Evolutionary conservation across 2,797 vertebrate genomes (phyloP), one percentile per base, ranked within the genome.

Genomic region (Sebastes aleutianus): DNA sequence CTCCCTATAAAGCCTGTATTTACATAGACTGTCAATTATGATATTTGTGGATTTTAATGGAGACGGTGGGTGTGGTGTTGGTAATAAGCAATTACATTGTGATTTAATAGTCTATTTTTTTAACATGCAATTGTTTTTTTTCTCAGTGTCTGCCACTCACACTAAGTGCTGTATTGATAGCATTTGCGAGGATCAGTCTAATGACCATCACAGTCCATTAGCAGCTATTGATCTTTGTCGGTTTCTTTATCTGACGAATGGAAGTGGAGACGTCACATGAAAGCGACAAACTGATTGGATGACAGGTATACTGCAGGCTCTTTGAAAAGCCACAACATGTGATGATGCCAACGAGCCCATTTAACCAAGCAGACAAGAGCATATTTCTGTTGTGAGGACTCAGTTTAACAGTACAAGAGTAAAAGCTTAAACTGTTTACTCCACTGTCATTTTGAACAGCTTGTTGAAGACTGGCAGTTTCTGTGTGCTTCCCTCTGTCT

Each of bases 171-270:
- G 54, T 75, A 64, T 66, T 78, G 34, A 58, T 74, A 58, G 31
- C 76, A 77, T 78, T 79, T 64, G 18, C 8, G 65, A 63, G 66
- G 65, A 77, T 68, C 50, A 43, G 50, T 73, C 63, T 74, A 82
- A 65, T 66, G 72, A 81, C 75, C 76, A 39, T 70, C 61, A 62
- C 1, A 2, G 73, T 81, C 84, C 87, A 90, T 93, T 88, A 89
- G 83, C 65, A 68, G 76, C 63, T 68, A 84, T 59, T 84, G 83
- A 91, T 85, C 76, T 62, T 65, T 32, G 8, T 80, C 53, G 20
- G 61, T 71, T 89, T 63, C 61, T 80, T 69, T 43, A 69, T 82
- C 69, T 43, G 75, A 85, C 26, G 79, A 88, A 87, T 78, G 61
- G 31, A 85, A 86, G 57, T 13, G 54, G 20, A 79, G 59, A 76